Conservation (phyloP, 2,888 invertebrate genomes). For the Eremobia ochroleuca region DNA sequence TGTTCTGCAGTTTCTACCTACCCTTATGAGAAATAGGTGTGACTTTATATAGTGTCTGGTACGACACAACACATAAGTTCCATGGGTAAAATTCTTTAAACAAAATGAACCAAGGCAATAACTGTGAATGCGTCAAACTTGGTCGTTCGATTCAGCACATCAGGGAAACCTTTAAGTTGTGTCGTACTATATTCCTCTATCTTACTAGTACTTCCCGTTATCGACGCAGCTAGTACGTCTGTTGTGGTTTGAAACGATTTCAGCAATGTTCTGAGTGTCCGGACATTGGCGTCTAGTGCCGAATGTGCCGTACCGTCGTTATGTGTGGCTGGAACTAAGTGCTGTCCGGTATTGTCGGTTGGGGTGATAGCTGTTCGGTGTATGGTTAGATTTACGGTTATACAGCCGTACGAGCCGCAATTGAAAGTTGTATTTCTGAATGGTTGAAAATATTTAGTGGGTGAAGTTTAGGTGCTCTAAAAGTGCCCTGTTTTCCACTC, state of each 20-base stretch:
- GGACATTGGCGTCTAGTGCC: conserved; percentile 40
- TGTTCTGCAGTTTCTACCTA: background rate
- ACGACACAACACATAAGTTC: background rate
- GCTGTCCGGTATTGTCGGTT: conserved; percentile 19
- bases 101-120: background rate
- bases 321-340: conserved; percentile 45
- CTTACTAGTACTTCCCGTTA: conserved; percentile 20
- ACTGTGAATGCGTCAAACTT: background rate
- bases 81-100: background rate
- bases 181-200: background rate
- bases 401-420: background rate
- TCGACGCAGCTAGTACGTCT: conserved; percentile 20
- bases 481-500: background rate
- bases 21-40: background rate
- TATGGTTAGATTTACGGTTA: conserved; percentile 26
- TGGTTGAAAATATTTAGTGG: background rate
- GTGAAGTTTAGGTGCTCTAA: background rate
- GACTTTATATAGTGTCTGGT: background rate
- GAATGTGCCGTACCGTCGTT: conserved; percentile 38
- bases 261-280: conserved; percentile 43
- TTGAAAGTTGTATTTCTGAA: background rate
- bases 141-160: background rate
- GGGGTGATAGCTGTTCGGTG: conserved; percentile 14
- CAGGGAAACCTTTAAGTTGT: background rate
- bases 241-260: conserved; percentile 46